A percentile compares a stretch with the other conserved stretches of the same genome.
These are phyloP conservation scores for Leptodactylus fallax DNA, from an alignment of 2,797 vertebrate genomes.

Conservation along the genomic window DNA sequence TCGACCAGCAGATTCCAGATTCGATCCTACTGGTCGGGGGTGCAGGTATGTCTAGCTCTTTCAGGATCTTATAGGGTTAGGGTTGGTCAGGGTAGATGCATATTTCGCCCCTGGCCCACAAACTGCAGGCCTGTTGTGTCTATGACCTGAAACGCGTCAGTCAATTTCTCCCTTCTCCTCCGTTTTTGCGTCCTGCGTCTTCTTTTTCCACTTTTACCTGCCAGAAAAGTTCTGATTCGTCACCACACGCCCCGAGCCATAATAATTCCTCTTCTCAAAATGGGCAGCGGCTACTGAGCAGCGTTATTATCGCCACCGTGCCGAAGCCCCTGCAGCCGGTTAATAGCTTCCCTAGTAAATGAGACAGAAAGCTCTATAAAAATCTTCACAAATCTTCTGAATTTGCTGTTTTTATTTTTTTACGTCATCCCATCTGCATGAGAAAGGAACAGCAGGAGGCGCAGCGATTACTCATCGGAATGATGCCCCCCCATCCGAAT, in stretches of 20 bases:
- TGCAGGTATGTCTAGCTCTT: too few species aligned
- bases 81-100: too few species aligned
- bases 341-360: slow-evolving; percentile 26
- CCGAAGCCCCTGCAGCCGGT: background rate
- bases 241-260: background rate
- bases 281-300: background rate
- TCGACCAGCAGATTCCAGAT: too few species aligned
- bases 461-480: background rate
- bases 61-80: too few species aligned
- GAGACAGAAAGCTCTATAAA: slow-evolving; percentile 21
- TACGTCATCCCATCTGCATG: slow-evolving; percentile 26
- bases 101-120: too few species aligned
- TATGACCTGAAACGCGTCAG: background rate
- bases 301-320: background rate
- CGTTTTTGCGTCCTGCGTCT: background rate
- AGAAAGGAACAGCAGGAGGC: slow-evolving; percentile 19
- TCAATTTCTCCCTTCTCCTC: background rate
- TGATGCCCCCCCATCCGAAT: background rate
- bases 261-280: background rate
- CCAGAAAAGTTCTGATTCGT: background rate
- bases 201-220: background rate
- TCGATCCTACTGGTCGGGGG: too few species aligned
- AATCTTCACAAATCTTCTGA: background rate
- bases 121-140: too few species aligned
- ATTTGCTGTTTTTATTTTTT: background rate